phyloP scores from a whole-genome alignment of 2,888 invertebrate species.

The Drosophila imparisetae region DNA sequence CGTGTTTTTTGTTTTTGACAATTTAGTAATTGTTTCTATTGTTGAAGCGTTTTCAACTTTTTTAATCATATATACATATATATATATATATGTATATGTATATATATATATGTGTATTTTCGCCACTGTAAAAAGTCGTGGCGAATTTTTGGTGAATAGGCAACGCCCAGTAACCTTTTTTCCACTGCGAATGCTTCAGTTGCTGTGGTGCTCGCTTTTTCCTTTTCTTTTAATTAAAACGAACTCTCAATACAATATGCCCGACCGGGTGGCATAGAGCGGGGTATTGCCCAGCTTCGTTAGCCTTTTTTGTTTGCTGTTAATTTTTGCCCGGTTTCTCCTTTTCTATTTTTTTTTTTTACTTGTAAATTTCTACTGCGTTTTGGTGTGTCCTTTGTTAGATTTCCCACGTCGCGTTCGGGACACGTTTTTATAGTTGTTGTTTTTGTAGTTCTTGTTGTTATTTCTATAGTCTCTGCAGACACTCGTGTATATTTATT shows the following conservation, averaged over 20 bases:
- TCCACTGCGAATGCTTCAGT: conserved; percentile 17
- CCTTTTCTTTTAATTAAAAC: conserved; percentile 76
- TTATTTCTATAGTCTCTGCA: conserved; percentile 52
- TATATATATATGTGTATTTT: conserved; percentile 16
- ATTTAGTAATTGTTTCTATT: conserved; percentile 70
- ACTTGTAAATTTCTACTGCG: conserved; percentile 23
- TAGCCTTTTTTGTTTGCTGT: conserved; percentile 72
- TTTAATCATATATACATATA: conserved; percentile 76
- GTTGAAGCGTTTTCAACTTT: conserved; percentile 71
- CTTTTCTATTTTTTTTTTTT: conserved; percentile 15
- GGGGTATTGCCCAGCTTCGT: conserved; percentile 34
- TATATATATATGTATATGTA: neutral
- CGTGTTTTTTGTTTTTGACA: conserved; percentile 48
- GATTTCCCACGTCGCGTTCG: conserved; percentile 69
- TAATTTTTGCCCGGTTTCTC: conserved; percentile 58
- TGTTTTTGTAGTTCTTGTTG: conserved; percentile 23
- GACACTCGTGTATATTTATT: conserved; percentile 69
- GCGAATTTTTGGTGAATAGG: conserved; percentile 43
- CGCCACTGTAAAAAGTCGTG: conserved; percentile 40
- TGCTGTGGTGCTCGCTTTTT: conserved; percentile 36
- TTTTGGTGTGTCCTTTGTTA: conserved; percentile 62
- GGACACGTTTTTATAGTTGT: conserved; percentile 50
- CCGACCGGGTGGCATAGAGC: conserved; percentile 30
- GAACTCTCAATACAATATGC: conserved; percentile 79
- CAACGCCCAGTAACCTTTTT: conserved; percentile 63